Conservation (phyloP, 2,797 vertebrate species). For the Malacoctenus gilli region DNA sequence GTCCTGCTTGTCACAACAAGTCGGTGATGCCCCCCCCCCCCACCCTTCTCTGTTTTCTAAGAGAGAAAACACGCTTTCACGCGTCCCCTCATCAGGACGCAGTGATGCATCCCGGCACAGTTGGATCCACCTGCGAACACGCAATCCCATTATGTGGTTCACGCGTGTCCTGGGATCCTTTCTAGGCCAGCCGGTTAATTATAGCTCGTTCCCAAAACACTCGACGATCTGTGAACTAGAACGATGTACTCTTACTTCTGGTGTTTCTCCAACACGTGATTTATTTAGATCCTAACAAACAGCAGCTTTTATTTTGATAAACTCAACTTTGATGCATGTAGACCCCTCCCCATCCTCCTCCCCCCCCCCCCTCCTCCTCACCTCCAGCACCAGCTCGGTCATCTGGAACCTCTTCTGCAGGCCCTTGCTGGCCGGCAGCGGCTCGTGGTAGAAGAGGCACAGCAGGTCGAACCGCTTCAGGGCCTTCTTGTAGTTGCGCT, state of each 20-base stretch:
- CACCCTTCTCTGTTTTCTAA: too few relatives aligned
- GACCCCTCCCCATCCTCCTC: neutral
- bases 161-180: conserved; percentile 54
- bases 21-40: too few relatives aligned
- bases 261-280: too few relatives aligned
- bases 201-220: conserved; percentile 54
- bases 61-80: too few relatives aligned
- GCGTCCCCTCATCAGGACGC: too few relatives aligned
- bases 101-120: too few relatives aligned
- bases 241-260: conserved; percentile 4
- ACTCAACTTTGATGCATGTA: too few relatives aligned
- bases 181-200: conserved; percentile 73
- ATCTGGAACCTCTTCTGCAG: conserved; percentile 92
- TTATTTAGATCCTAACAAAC: too few relatives aligned
- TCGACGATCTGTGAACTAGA: conserved; percentile 38
- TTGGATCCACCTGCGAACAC: conserved; percentile 16
- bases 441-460: conserved; percentile 90
- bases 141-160: conserved; percentile 34
- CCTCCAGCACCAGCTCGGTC: conserved; percentile 94
- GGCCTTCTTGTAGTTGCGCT: conserved; percentile 93
- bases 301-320: too few relatives aligned
- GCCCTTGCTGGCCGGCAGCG: conserved; percentile 85
- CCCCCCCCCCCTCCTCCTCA: conserved; percentile 69
- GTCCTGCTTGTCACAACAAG: too few relatives aligned
- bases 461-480: conserved; percentile 91